These are phyloP conservation scores for Gobio gobio DNA, from an alignment of 2,113 vertebrate species.

Conservation along the genomic window DNA sequence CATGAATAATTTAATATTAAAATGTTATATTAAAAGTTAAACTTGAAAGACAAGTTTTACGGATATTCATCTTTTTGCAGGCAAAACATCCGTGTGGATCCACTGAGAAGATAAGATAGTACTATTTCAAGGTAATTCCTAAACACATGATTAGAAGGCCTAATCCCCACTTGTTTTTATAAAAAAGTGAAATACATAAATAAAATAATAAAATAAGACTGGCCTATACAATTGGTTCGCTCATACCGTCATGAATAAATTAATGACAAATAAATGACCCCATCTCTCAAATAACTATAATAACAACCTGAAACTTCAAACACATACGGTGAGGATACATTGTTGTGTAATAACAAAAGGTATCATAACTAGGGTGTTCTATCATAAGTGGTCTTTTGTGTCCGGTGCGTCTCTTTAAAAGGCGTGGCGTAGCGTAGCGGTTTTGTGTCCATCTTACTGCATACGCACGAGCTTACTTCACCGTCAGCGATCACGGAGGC, in stretches of 20 bases:
- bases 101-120: not conserved
- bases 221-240: not conserved
- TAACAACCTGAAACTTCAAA: not conserved
- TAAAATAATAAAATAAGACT: too few species aligned
- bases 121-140: not conserved
- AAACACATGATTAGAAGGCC: not conserved
- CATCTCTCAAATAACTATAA: not conserved
- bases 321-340: not conserved
- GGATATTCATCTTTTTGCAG: not conserved
- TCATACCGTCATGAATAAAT: not conserved
- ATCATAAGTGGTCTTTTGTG: not conserved
- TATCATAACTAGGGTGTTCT: not conserved
- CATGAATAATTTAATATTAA: not conserved
- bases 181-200: not conserved
- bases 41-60: not conserved
- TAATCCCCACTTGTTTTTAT: not conserved
- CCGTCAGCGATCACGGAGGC: not conserved
- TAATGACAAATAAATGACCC: not conserved
- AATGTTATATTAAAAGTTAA: too few species aligned
- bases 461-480: constrained; percentile 25
- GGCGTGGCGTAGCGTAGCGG: constrained; percentile 54
- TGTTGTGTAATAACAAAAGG: constrained; percentile 16
- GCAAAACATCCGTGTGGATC: not conserved
- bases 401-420: constrained; percentile 58
- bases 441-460: constrained; percentile 8